phyloP scores from a whole-genome alignment of 2,888 invertebrate species.

The Caenorhabditis parvicauda region DNA sequence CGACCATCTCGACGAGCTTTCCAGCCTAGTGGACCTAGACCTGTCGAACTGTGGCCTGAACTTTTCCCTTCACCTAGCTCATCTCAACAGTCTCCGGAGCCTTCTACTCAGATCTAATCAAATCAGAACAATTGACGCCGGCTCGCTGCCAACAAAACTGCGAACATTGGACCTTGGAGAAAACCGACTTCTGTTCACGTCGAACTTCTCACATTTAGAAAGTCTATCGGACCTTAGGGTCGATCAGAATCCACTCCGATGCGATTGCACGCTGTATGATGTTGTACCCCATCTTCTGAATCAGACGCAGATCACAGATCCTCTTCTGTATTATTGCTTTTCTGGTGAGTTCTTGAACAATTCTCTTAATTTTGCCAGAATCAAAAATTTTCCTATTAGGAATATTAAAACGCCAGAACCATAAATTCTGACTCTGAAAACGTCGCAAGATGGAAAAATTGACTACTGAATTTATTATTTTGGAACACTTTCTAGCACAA shows the following conservation, averaged over 20 bases:
- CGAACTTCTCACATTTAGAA: conserved; percentile 37
- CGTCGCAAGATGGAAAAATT: neutral
- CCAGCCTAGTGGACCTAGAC: conserved; percentile 46
- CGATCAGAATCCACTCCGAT: conserved; percentile 50
- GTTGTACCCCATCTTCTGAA: conserved; percentile 38
- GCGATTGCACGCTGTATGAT: conserved; percentile 50
- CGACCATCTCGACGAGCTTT: conserved; percentile 37
- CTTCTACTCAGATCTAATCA: conserved; percentile 29
- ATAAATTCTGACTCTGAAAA: no score
- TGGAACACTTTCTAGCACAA: no score
- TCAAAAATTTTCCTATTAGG: no score
- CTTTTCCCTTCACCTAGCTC: conserved; percentile 20
- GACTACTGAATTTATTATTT: neutral
- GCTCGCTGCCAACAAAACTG: conserved; percentile 33
- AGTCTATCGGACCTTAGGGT: conserved; percentile 39
- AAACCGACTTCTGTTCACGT: conserved; percentile 46
- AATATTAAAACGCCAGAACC: no score
- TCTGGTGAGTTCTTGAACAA: conserved; percentile 15
- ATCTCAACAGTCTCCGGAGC: conserved; percentile 19
- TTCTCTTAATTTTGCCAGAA: neutral
- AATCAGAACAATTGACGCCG: conserved; percentile 30
- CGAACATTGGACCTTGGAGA: conserved; percentile 41
- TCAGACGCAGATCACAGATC: conserved; percentile 39
- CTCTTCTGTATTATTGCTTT: conserved; percentile 49
- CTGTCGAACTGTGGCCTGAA: conserved; percentile 38